Base-by-base conservation (phyloP, 2,113 vertebrate genomes). In the Pungitius pungitius region DNA sequence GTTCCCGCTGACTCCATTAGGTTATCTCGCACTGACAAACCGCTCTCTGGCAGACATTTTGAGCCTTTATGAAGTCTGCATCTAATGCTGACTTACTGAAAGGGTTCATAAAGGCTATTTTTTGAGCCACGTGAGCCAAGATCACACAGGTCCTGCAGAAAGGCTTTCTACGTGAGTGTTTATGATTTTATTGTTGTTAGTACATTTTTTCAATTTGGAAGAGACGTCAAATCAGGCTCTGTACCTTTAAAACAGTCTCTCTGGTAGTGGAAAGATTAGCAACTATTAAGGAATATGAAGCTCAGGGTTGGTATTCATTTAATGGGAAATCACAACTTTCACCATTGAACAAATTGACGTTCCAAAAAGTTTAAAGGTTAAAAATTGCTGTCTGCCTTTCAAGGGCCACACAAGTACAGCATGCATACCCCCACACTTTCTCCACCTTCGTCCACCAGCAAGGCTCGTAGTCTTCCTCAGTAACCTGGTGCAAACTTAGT, bases 271-370 rank as follows among this genome's bases (percentile, higher is more conserved):
- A 51, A 14, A 9, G 10, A 56, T 42, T 26, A 47, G 8, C 15
- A 11, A 4, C 2, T 8, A 27, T 27, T 14, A 3, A 40, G 40
- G 20, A 56, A 15, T 13, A 56, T 56, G 24, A 33, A 33, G 20
- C 4, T 14, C 51, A 54, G 7, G 6, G 33, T 35, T 8, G 7
- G 5, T 9, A 33, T n/a, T 59, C 4, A 52, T 59, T 45, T 64
- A 20, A 6, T 35, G 47, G 14, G 12, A 26, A 37, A 47, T 24
- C 11, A 33, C 52, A 22, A 20, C 52, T 17, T 47, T 49, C 14
- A 17, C 5, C 58, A 82, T 80, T 14, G 66, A 39, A 82, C 63
- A 67, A 73, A 37, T 75, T 76, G 56, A 59, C 22, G 11, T 67
- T n/a, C 45, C 24, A 49, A 69, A 39, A 62, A 64, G 45, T 77